A percentile compares a stretch with the other conserved stretches of the same genome.
These are phyloP conservation scores for Chymomyza costata DNA, from an alignment of 1,140 invertebrate species.

Conservation along the genomic window DNA sequence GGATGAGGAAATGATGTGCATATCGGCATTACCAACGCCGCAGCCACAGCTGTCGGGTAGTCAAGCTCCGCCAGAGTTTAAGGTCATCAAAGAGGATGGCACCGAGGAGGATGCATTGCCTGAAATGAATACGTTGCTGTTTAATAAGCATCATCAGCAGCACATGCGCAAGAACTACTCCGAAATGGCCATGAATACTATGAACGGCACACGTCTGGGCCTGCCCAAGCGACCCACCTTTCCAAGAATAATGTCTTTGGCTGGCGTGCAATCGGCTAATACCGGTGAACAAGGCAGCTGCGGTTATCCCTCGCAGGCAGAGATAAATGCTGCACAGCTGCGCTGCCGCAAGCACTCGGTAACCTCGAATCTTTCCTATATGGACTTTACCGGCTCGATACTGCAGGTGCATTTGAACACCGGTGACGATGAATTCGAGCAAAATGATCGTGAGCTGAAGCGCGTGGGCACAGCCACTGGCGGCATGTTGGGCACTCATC, in stretches of 20 bases:
- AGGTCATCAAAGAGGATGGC: slow-evolving; percentile 74
- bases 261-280: slow-evolving; percentile 57
- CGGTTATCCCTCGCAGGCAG: slow-evolving; percentile 54
- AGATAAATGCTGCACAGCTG: slow-evolving; percentile 60
- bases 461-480: slow-evolving; percentile 66
- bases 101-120: slow-evolving; percentile 75
- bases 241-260: slow-evolving; percentile 72
- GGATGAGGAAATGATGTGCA: slow-evolving; percentile 78
- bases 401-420: slow-evolving; percentile 80
- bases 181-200: slow-evolving; percentile 73
- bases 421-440: slow-evolving; percentile 73
- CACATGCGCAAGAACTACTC: slow-evolving; percentile 73
- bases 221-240: slow-evolving; percentile 71
- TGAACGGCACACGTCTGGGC: slow-evolving; percentile 58
- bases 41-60: slow-evolving; percentile 44
- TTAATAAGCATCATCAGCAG: slow-evolving; percentile 54
- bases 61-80: slow-evolving; percentile 43
- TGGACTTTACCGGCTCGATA: slow-evolving; percentile 84
- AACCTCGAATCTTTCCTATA: slow-evolving; percentile 82
- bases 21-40: slow-evolving; percentile 62
- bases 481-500: slow-evolving; percentile 52
- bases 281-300: slow-evolving; percentile 43
- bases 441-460: slow-evolving; percentile 65
- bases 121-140: slow-evolving; percentile 70
- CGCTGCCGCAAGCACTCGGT: slow-evolving; percentile 80